phyloP scores from a whole-genome alignment of 2,113 vertebrate species.

The Eulemur macaco region DNA sequence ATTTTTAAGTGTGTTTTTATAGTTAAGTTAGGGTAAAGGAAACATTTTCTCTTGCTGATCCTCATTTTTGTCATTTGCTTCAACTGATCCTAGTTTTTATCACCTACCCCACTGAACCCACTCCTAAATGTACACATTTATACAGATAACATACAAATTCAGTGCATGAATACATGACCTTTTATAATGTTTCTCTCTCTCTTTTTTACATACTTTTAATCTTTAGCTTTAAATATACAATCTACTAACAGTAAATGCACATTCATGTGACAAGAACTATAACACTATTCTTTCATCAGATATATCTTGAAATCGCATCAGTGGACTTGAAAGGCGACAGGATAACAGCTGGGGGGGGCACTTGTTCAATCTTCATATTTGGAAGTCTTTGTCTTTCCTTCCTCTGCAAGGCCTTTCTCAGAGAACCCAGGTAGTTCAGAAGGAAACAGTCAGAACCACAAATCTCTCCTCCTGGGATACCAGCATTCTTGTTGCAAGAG shows the following conservation, averaged over 20 bases:
- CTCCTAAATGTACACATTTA: constrained; percentile 36
- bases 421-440: constrained; percentile 30
- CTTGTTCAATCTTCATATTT: neutral
- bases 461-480: neutral
- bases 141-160: constrained; percentile 47
- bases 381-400: constrained; percentile 11
- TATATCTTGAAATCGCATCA: constrained; percentile 48
- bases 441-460: neutral
- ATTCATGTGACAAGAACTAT: constrained; percentile 41
- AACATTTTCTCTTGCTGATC: constrained; percentile 37
- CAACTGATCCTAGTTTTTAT: neutral
- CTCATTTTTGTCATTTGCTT: constrained; percentile 29
- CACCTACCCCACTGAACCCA: neutral
- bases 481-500: neutral
- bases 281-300: constrained; percentile 30
- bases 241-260: constrained; percentile 58
- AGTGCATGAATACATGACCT: constrained; percentile 41
- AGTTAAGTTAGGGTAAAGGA: constrained; percentile 8
- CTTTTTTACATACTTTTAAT: constrained; percentile 58
- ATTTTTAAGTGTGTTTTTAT: constrained; percentile 32
- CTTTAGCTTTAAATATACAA: constrained; percentile 59
- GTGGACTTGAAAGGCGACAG: neutral
- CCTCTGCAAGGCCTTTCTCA: constrained; percentile 29
- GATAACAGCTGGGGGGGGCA: neutral
- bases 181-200: constrained; percentile 52